phyloP scores from a whole-genome alignment of 1,140 invertebrate species.

The Drosophila pachea region DNA sequence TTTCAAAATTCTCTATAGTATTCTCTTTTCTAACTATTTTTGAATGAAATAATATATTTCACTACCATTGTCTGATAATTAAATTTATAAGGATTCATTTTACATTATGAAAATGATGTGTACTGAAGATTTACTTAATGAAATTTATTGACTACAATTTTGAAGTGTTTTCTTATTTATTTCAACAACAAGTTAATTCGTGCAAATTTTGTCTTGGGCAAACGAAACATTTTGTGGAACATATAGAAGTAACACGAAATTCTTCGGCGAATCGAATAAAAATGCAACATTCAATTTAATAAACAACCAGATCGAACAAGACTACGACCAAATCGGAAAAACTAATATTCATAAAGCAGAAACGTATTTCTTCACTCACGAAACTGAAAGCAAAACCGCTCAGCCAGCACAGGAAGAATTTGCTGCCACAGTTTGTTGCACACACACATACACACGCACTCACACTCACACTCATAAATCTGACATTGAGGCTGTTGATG shows the following conservation, averaged over 20 bases:
- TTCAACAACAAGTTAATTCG: constrained; percentile 57
- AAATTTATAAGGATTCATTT: too few relatives aligned
- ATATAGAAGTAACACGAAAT: constrained; percentile 43
- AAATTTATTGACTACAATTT: constrained; percentile 24
- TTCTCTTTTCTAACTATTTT: background rate
- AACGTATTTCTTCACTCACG: constrained; percentile 66
- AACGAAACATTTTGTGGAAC: constrained; percentile 50
- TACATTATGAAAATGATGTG: too few relatives aligned
- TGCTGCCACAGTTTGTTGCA: constrained; percentile 52
- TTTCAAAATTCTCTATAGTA: too few relatives aligned
- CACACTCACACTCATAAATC: constrained; percentile 29
- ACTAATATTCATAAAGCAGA: constrained; percentile 53
- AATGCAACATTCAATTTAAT: constrained; percentile 62
- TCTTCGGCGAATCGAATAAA: constrained; percentile 23
- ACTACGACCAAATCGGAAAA: constrained; percentile 58
- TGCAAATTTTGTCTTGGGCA: constrained; percentile 61
- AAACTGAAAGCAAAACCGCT: constrained; percentile 60
- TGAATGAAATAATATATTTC: background rate
- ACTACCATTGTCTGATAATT: too few relatives aligned
- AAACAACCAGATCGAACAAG: constrained; percentile 43
- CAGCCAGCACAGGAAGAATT: constrained; percentile 53
- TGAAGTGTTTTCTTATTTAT: constrained; percentile 64
- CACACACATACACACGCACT: background rate
- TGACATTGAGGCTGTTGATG: constrained; percentile 47
- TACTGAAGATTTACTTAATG: constrained; percentile 24